These are phyloP conservation scores for Cyprinodon tularosa DNA, from an alignment of 2,113 vertebrate species.

Conservation along the genomic window DNA sequence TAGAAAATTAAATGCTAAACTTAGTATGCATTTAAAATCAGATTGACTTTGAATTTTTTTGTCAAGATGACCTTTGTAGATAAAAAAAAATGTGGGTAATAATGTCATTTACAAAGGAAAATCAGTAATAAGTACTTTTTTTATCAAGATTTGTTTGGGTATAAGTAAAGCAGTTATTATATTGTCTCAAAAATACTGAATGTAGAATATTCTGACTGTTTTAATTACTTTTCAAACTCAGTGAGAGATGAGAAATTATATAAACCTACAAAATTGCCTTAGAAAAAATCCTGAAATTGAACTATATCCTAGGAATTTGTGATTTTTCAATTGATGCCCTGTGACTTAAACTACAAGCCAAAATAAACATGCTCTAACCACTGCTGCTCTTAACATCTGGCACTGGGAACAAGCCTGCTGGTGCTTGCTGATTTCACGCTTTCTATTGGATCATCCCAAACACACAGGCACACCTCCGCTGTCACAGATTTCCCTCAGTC, in stretches of 20 bases:
- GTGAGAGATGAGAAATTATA: conserved; percentile 53
- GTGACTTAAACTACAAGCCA: conserved; percentile 64
- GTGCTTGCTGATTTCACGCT: conserved; percentile 64
- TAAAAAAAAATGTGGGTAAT: neutral
- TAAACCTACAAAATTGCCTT: conserved; percentile 69
- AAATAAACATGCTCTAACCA: conserved; percentile 34
- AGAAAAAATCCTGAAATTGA: conserved; percentile 42
- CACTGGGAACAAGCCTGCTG: conserved; percentile 42
- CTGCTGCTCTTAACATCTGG: conserved; percentile 71
- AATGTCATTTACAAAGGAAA: neutral
- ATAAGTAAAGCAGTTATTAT: neutral
- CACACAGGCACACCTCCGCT: conserved; percentile 55
- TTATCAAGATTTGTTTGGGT: neutral
- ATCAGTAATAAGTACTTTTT: neutral
- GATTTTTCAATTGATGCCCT: conserved; percentile 61
- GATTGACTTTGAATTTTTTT: conserved; percentile 13
- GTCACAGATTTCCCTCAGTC: conserved; percentile 47
- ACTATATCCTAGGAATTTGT: conserved; percentile 44
- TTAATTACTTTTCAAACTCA: conserved; percentile 56
- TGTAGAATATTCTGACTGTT: conserved; percentile 25
- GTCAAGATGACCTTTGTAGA: conserved; percentile 5
- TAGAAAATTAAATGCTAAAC: conserved; percentile 28
- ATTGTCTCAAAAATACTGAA: neutral
- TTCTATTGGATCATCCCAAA: conserved; percentile 63
- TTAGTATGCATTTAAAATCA: conserved; percentile 16